phyloP scores from a whole-genome alignment of 2,797 vertebrate genomes.

The Kryptopterus vitreolus region DNA sequence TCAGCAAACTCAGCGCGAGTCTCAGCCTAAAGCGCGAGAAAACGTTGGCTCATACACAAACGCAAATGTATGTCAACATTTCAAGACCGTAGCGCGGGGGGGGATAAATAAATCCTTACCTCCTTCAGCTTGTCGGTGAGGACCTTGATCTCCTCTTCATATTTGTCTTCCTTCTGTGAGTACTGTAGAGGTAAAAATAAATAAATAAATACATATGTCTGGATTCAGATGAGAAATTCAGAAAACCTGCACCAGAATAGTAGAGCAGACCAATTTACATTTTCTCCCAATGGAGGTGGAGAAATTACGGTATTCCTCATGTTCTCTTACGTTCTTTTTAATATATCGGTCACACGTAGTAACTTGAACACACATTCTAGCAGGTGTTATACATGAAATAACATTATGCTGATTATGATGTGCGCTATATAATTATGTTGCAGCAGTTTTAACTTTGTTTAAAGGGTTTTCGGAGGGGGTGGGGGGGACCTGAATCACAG shows the following conservation, averaged over 20 bases:
- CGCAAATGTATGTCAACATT: slow-evolving; percentile 25
- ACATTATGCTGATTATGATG: background rate
- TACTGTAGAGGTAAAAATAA: slow-evolving; percentile 81
- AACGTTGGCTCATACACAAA: slow-evolving; percentile 56
- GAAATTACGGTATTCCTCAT: background rate
- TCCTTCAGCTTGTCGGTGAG: slow-evolving; percentile 99
- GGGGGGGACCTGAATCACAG: background rate
- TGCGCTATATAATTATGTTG: background rate
- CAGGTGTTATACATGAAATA: background rate
- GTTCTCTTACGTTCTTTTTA: background rate
- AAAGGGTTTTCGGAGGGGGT: slow-evolving; percentile 7
- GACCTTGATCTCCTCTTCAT: slow-evolving; percentile 99
- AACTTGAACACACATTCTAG: background rate
- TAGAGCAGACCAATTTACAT: background rate
- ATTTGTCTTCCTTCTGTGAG: slow-evolving; percentile 99
- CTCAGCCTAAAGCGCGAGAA: slow-evolving; percentile 83
- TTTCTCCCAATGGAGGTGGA: background rate
- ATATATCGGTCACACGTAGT: background rate
- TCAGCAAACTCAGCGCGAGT: slow-evolving; percentile 98
- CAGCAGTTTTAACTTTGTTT: background rate
- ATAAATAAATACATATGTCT: slow-evolving; percentile 42
- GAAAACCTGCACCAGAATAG: background rate
- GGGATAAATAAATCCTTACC: slow-evolving; percentile 77
- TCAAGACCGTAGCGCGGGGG: slow-evolving; percentile 39
- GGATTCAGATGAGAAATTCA: slow-evolving; percentile 8